These are phyloP conservation scores for Drosophila setifemur DNA, from an alignment of 1,140 invertebrate species.

Conservation along the genomic window DNA sequence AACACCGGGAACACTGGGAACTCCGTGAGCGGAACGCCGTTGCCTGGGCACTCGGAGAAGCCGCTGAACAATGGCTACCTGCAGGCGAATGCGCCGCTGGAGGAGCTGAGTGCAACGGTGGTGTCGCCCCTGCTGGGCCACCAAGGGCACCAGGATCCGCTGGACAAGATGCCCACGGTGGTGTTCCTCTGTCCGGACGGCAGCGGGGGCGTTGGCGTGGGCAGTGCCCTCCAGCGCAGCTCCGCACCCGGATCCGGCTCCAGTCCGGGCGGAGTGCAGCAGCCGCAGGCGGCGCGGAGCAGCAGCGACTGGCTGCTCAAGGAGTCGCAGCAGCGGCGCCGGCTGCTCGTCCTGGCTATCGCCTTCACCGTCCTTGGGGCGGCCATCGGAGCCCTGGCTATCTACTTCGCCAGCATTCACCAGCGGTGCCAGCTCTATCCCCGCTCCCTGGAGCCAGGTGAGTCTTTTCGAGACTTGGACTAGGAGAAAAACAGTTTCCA, in stretches of 20 bases:
- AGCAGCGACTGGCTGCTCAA: slow-evolving; percentile 73
- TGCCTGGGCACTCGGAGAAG: slow-evolving; percentile 18
- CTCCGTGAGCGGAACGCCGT: background rate
- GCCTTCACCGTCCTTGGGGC: slow-evolving; percentile 77
- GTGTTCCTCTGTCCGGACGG: slow-evolving; percentile 68
- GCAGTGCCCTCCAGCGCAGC: slow-evolving; percentile 53
- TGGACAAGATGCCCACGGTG: slow-evolving; percentile 62
- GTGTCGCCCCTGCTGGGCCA: slow-evolving; percentile 55
- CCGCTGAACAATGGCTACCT: slow-evolving; percentile 71
- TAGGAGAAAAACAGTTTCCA: too few relatives aligned
- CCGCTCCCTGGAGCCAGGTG: slow-evolving; percentile 44
- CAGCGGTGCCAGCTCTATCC: slow-evolving; percentile 62
- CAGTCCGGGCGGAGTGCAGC: slow-evolving; percentile 1
- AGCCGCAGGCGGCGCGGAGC: background rate
- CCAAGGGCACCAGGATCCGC: slow-evolving; percentile 24
- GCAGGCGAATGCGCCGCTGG: slow-evolving; percentile 47
- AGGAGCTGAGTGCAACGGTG: slow-evolving; percentile 59
- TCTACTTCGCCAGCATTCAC: slow-evolving; percentile 76
- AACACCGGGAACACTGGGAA: background rate
- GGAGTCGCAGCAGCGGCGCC: slow-evolving; percentile 68
- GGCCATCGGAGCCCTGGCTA: slow-evolving; percentile 77
- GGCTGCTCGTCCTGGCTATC: slow-evolving; percentile 69
- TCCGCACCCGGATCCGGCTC: too few relatives aligned
- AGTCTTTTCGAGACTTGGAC: slow-evolving; percentile 25
- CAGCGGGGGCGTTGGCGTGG: slow-evolving; percentile 47